These are phyloP conservation scores for Gallinago solitaria DNA, from an alignment of 2,797 vertebrate genomes.

Conservation along the genomic window DNA sequence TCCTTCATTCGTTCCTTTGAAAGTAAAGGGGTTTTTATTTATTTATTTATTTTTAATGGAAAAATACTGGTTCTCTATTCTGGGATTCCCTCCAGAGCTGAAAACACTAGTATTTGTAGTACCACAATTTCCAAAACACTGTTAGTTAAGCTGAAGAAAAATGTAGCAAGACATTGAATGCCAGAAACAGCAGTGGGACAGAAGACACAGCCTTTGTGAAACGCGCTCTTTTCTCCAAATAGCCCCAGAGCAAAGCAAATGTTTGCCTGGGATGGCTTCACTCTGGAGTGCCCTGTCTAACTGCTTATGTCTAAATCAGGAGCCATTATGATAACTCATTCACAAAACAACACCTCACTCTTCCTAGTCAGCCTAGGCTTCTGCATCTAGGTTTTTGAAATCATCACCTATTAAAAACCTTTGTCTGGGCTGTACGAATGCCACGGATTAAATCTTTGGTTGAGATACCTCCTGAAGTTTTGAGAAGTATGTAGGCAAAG, in stretches of 20 bases:
- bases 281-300: neutral
- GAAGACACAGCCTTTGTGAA: neutral
- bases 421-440: neutral
- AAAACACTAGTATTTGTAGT: neutral
- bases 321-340: neutral
- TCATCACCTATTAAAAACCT: neutral
- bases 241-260: neutral
- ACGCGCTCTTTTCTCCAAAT: neutral
- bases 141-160: constrained; percentile 4
- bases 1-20: neutral
- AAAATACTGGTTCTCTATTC: neutral
- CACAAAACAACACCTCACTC: neutral
- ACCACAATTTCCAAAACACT: neutral
- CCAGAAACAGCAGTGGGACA: neutral
- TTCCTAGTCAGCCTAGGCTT: neutral
- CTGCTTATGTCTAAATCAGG: neutral
- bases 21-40: neutral
- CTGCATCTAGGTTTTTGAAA: neutral
- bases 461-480: neutral
- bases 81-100: neutral
- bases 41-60: neutral
- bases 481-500: neutral
- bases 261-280: accelerated
- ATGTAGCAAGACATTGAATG: neutral
- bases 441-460: neutral